Base-by-base conservation (phyloP, 2,113 vertebrate genomes). In the Hyla sarda region DNA sequence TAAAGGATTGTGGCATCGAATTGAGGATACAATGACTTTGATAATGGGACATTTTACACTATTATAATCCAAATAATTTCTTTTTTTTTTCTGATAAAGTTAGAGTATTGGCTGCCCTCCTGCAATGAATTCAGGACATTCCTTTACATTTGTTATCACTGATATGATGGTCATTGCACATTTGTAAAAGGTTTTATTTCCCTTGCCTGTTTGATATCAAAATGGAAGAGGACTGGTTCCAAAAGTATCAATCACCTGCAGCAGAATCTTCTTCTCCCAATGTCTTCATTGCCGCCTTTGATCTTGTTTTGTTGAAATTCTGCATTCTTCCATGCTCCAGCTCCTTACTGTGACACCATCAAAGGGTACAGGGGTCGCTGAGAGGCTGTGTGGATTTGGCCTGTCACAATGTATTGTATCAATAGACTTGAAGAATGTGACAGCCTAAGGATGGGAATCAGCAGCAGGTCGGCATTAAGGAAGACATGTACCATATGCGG, bases 391-490 rank as follows among this genome's bases (percentile, higher is more conserved):
- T 75, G 84, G 62, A 85, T 85, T 80, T 80, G 30, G 67, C 10
- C 30, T 80, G 84, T 81, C 84, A 81, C 50, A 86, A 72, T 86
- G 76, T 58, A 86, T 86, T 73, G 62, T 80, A 86, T 81, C 76
- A 86, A 71, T 58, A 73, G 62, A 69, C 67, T 80, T 73, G 34
- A 86, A 81, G 32, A 73, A 86, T 81, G 76, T 80, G 84, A 86
- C 62, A 56, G 48, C 19, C 45, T 41, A 56, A 71, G 50, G 75
- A 85, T 79, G 75, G 75, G 28, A 74, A 77, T 54, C 14, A 71
- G 32, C 84, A 86, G 76, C 76, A 72, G 76, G 84, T 23, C 45
- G 75, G 65, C 34, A 79, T 85, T 85, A 71, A 30, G 48, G 41
- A 45, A 71, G 84, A 79, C 84, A 79, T 11, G 37, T 62, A 56